Base-by-base conservation (phyloP, 2,888 invertebrate species). In the Netelia fuscicornis region DNA sequence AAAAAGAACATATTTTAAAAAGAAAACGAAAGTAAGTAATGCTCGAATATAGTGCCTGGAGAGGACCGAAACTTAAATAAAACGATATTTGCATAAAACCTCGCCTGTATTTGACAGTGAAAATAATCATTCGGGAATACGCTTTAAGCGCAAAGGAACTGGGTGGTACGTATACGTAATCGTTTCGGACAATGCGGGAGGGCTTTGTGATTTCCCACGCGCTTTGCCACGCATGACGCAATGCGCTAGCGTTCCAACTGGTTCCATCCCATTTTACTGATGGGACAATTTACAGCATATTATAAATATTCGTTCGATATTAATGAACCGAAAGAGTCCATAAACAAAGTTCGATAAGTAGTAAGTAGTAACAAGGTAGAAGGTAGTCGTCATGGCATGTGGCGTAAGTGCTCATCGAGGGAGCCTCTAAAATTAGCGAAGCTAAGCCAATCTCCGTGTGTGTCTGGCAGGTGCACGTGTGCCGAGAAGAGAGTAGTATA, bases 381-480 rank as follows among this genome's bases (percentile, higher is more conserved):
- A 60, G 70, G 42, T 68, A 20, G 17, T 44, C 17, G 68, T 68
- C 77, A 65, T 67, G 71, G 37, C 37, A 37, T 58, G 64, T 37
- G 78, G 67, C 60, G 17, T 20, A 37, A 58, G 48, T 54, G 64
- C 56, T 65, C 52, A 48, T 37, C 56, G 56, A 70, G 58, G 62
- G 30, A 58, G 77, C 70, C 70, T 70, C 20, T 78, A 60, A 85
- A 77, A 85, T 85, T 85, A 85, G 60, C 79, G 11, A 37, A 64
- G 65, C 65, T 58, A 25, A 71, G 72, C 44, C 23, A 54, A 80
- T 80, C 54, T 70, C 81, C 42, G 25, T 42, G 58, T 68, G 76
- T 77, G 65, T 77, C 52, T 65, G 86, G 87, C 86, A 86, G 86
- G 87, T 88, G 87, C 81, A 65, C 82, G 80, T 83, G 84, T 83